A percentile compares a stretch with the other conserved stretches of the same genome.
Evolutionary conservation across 2,797 vertebrate species (phyloP).

Genomic region (Enteromius fasciolatus): DNA sequence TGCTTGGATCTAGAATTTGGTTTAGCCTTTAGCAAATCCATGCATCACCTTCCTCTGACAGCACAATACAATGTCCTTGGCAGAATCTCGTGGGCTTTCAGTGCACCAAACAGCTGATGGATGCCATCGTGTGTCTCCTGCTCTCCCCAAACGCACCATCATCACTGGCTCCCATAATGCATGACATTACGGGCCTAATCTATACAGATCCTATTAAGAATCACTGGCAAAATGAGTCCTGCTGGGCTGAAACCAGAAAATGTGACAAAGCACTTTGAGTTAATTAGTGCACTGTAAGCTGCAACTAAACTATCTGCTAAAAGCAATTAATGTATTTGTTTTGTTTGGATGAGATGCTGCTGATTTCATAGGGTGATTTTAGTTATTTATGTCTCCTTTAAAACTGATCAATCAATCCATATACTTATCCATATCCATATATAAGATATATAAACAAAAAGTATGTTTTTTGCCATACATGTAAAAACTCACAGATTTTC

Average conservation of each 20-base stretch:
- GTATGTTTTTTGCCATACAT: not conserved
- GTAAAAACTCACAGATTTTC: not conserved
- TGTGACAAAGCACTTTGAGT: slow-evolving; percentile 23
- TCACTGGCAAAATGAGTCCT: slow-evolving; percentile 68
- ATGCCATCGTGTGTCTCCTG: slow-evolving; percentile 76
- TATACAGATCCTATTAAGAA: slow-evolving; percentile 70
- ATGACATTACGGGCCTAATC: slow-evolving; percentile 64
- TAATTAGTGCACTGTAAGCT: slow-evolving; percentile 22
- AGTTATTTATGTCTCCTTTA: not conserved
- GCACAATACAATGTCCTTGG: slow-evolving; percentile 83
- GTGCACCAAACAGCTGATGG: slow-evolving; percentile 52
- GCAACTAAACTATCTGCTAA: not conserved
- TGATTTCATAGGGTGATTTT: slow-evolving; percentile 14
- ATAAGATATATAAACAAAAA: too few relatives aligned
- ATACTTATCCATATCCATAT: too few relatives aligned
- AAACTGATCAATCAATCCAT: not conserved
- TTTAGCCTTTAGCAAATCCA: slow-evolving; percentile 70
- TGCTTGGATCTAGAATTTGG: slow-evolving; percentile 62
- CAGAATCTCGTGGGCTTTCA: slow-evolving; percentile 65
- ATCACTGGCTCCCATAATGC: slow-evolving; percentile 62
- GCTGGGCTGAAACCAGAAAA: slow-evolving; percentile 13
- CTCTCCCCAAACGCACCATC: slow-evolving; percentile 66
- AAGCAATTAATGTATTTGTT: slow-evolving; percentile 4
- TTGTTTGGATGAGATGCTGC: not conserved
- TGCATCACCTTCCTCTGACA: slow-evolving; percentile 80